These are phyloP conservation scores for Myanophis thanlyinensis DNA, from an alignment of 2,113 vertebrate genomes.

Conservation along the genomic window DNA sequence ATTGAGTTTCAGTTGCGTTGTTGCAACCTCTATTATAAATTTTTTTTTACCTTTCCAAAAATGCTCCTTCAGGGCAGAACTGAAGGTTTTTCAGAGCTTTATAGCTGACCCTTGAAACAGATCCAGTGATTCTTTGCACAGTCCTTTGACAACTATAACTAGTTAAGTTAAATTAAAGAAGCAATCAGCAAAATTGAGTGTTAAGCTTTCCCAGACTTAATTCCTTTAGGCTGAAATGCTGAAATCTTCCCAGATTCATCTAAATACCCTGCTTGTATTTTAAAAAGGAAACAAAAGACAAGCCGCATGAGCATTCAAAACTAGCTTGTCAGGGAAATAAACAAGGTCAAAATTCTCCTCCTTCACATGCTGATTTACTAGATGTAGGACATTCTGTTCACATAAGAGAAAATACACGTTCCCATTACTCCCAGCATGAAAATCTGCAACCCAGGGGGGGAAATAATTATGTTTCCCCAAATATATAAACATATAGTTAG, in stretches of 20 bases:
- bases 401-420: not conserved
- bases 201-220: not conserved
- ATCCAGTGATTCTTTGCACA: not conserved
- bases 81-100: not conserved
- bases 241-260: not conserved
- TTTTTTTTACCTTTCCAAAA: not conserved
- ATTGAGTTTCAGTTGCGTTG: not conserved
- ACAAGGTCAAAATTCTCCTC: not conserved
- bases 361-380: not conserved
- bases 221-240: not conserved
- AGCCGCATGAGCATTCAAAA: not conserved
- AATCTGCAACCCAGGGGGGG: not conserved
- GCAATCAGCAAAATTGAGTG: not conserved
- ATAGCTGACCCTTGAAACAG: not conserved
- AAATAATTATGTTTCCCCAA: not conserved
- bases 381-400: not conserved
- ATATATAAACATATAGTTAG: not conserved
- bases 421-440: not conserved
- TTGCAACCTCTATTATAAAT: not conserved
- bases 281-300: not conserved
- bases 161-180: not conserved
- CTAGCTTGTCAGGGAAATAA: not conserved
- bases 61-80: not conserved
- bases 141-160: not conserved
- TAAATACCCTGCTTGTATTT: not conserved